Conservation (phyloP, 2,888 invertebrate genomes). For the Leptinotarsa rubiginosa region DNA sequence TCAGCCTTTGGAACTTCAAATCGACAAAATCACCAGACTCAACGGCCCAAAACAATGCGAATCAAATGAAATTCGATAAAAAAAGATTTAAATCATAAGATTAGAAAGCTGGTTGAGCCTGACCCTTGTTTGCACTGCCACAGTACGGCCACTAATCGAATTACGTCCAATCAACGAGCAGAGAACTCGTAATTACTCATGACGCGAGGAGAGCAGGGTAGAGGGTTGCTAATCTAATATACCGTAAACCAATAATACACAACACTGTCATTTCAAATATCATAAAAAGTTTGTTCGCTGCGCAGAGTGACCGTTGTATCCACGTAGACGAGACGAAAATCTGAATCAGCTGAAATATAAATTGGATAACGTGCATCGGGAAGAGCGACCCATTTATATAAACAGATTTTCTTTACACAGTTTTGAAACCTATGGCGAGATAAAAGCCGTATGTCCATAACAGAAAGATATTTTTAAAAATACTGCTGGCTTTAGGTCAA, state of each 20-base stretch:
- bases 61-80: conserved; percentile 47
- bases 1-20: not conserved
- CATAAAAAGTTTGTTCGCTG: conserved; percentile 40
- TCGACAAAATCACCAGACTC: not conserved
- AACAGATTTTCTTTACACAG: too few relatives aligned
- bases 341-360: conserved; percentile 19
- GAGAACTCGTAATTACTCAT: conserved; percentile 64
- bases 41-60: conserved; percentile 40
- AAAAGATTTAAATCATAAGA: conserved; percentile 54
- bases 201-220: conserved; percentile 58
- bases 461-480: too few relatives aligned
- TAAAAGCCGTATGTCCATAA: too few relatives aligned
- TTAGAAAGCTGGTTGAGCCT: conserved; percentile 53
- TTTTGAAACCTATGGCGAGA: too few relatives aligned
- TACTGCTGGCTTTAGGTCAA: too few relatives aligned
- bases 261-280: conserved; percentile 59
- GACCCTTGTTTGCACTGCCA: conserved; percentile 65
- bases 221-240: conserved; percentile 59
- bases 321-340: not conserved
- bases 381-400: not conserved
- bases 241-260: conserved; percentile 62
- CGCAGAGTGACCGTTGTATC: conserved; percentile 16
- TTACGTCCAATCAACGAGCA: conserved; percentile 65
- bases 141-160: conserved; percentile 64
- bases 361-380: not conserved